Evolutionary conservation across 2,113 vertebrate species (phyloP).

Genomic region (Neogale vison): DNA sequence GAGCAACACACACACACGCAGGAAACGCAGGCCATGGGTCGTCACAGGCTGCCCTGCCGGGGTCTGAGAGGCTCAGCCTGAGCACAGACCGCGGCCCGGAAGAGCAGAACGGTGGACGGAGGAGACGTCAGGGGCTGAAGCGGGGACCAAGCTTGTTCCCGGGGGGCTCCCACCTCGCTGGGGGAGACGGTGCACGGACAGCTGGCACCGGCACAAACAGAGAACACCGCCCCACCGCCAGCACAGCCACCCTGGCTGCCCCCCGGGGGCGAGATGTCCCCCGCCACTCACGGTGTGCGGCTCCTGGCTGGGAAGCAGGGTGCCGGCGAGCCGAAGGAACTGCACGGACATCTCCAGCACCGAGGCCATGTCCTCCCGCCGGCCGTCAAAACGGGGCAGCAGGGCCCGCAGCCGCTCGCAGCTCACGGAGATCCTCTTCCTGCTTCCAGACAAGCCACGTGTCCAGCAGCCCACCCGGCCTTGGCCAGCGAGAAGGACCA

Average conservation of each 20-base stretch:
- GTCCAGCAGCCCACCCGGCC: fast-evolving
- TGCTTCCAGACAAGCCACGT: background rate
- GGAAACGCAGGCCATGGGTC: fast-evolving
- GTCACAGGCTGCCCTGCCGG: fast-evolving
- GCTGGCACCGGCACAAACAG: fast-evolving
- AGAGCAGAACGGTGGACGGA: background rate
- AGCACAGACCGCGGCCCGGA: fast-evolving
- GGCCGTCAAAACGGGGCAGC: conserved; percentile 73
- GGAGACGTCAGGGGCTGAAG: fast-evolving
- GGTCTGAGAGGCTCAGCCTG: background rate
- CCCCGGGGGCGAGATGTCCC: fast-evolving
- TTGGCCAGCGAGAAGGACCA: fast-evolving
- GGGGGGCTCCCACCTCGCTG: fast-evolving
- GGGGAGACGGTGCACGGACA: background rate
- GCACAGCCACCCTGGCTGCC: fast-evolving
- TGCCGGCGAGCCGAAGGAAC: conserved; percentile 67
- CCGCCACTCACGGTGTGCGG: conserved; percentile 11
- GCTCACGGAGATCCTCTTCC: conserved; percentile 77
- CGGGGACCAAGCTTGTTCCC: fast-evolving
- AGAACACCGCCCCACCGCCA: fast-evolving
- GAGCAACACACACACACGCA: background rate
- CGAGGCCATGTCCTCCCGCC: conserved; percentile 79
- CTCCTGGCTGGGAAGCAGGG: background rate
- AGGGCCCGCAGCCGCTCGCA: conserved; percentile 77
- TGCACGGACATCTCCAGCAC: conserved; percentile 79